phyloP scores from a whole-genome alignment of 2,113 vertebrate genomes.

The Zootoca vivipara region DNA sequence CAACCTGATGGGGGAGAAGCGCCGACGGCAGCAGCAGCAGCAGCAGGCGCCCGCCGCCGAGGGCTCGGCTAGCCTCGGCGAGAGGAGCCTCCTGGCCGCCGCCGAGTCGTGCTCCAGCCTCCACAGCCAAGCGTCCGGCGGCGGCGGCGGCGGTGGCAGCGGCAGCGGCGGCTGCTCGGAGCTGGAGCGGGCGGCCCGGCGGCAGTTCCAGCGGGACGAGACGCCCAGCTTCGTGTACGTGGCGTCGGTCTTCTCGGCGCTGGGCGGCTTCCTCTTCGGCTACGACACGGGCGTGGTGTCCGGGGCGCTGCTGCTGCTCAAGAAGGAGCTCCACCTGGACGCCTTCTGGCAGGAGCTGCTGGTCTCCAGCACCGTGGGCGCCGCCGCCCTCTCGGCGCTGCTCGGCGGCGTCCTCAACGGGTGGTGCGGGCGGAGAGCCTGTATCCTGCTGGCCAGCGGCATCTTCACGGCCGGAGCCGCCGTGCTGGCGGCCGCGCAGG shows the following conservation, averaged over 20 bases:
- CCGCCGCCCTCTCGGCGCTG: constrained; percentile 89
- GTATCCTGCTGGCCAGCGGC: constrained; percentile 89
- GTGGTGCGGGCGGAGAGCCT: constrained; percentile 82
- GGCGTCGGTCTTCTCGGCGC: constrained; percentile 85
- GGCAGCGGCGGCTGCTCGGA: constrained; percentile 57
- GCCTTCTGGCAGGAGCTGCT: constrained; percentile 95
- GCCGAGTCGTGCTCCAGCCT: constrained; percentile 84
- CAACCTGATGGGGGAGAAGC: constrained; percentile 92
- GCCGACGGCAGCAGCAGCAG: constrained; percentile 77
- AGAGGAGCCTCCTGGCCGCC: constrained; percentile 87
- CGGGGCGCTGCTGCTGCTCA: constrained; percentile 93
- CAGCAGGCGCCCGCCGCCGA: constrained; percentile 70
- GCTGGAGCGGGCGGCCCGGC: constrained; percentile 90
- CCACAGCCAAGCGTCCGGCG: constrained; percentile 77
- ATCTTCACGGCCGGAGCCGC: constrained; percentile 85
- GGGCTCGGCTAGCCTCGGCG: constrained; percentile 70
- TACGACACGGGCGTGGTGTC: constrained; percentile 98
- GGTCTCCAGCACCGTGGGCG: constrained; percentile 91
- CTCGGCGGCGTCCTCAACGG: constrained; percentile 86
- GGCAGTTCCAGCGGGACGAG: constrained; percentile 92
- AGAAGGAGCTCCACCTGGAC: constrained; percentile 88
- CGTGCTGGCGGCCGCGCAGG: constrained; percentile 78
- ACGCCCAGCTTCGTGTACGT: constrained; percentile 82
- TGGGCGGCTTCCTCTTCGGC: constrained; percentile 95
- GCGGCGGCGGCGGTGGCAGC: constrained; percentile 43